These are phyloP conservation scores for Asarcornis scutulata DNA, from an alignment of 2,113 vertebrate species.

Conservation along the genomic window DNA sequence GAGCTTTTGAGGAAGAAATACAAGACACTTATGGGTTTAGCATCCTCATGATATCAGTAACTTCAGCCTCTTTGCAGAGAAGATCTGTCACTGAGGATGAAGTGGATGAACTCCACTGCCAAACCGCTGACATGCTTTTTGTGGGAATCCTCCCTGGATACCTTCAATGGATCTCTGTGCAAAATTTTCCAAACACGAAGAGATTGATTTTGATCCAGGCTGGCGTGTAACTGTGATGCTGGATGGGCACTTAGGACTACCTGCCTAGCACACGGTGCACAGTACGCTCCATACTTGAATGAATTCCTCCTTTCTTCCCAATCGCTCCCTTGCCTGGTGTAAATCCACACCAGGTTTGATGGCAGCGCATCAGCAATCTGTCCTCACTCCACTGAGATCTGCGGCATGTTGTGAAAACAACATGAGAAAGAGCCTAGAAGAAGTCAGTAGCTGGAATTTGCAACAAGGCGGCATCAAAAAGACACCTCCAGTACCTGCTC, in stretches of 20 bases:
- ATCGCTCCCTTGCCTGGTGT: not conserved
- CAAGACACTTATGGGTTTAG: accelerated
- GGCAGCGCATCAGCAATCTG: not conserved
- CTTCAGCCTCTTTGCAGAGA: not conserved
- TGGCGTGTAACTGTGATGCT: not conserved
- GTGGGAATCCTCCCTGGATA: not conserved
- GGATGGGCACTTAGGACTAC: not conserved
- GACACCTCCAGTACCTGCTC: not conserved
- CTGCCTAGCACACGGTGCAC: not conserved
- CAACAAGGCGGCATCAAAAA: not conserved
- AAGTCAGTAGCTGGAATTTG: not conserved
- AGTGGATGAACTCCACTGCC: not conserved
- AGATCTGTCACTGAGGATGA: not conserved
- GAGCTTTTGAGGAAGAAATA: not conserved
- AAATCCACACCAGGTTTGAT: not conserved
- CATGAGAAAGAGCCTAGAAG: not conserved
- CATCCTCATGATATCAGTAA: not conserved
- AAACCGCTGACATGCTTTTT: not conserved
- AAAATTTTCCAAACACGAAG: not conserved
- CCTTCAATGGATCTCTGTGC: not conserved
- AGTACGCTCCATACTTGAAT: not conserved
- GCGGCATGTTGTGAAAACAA: not conserved
- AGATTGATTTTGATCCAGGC: not conserved
- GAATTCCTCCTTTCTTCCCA: not conserved
- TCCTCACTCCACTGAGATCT: not conserved